These are phyloP conservation scores for Euplexia lucipara DNA, from an alignment of 2,888 invertebrate species.

Conservation along the genomic window DNA sequence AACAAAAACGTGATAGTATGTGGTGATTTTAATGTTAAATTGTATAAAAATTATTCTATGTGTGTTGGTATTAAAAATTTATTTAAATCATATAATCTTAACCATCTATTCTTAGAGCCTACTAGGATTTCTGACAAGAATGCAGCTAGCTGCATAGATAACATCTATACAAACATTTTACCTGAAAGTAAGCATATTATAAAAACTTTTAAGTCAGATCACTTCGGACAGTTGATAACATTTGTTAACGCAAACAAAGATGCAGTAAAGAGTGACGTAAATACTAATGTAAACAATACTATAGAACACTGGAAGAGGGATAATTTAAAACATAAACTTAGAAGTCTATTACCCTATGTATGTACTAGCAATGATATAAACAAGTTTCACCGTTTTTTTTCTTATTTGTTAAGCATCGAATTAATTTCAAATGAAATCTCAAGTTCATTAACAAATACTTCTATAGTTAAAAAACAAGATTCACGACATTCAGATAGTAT, in stretches of 20 bases:
- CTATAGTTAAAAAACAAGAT: background rate
- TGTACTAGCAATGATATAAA: background rate
- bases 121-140: background rate
- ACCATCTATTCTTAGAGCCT: background rate
- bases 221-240: background rate
- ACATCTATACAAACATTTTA: slow-evolving; percentile 1
- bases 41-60: too few species aligned
- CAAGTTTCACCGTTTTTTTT: background rate
- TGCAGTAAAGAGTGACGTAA: background rate
- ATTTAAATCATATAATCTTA: background rate
- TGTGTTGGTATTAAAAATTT: background rate
- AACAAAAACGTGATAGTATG: too few species aligned
- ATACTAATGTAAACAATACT: background rate
- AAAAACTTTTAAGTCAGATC: background rate
- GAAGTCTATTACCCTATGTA: background rate
- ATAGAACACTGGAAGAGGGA: background rate
- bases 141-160: background rate
- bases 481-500: background rate
- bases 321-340: background rate
- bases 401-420: background rate
- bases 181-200: background rate
- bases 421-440: background rate
- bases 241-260: background rate
- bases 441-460: background rate
- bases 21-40: too few species aligned